Evolutionary conservation across 2,113 vertebrate genomes (phyloP), one percentile per base, ranked within the genome.

Genomic region (Porphyrio hochstetteri): DNA sequence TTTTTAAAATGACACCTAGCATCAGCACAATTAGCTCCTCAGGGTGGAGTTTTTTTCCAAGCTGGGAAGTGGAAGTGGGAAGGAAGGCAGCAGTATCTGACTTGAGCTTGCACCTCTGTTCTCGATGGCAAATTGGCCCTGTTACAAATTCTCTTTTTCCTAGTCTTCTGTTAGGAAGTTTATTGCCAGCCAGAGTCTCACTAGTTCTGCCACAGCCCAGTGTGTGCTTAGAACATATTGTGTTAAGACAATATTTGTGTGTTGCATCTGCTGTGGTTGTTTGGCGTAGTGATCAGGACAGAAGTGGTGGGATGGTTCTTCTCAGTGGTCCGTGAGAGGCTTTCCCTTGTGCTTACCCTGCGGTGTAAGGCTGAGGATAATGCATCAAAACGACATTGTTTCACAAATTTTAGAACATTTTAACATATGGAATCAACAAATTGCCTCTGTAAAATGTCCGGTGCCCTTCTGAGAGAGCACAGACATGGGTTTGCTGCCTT

Each of bases 11-110:
- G 82, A 77, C 86, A 76, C 18, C 2, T 29, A 38, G 52, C 65
- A 61, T 86, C 93, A 85, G 75, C 88, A 91, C 67, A 61, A 59
- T 89, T 91, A 94, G 77, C 91, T 96, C 75, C 77, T 74, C 6
- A 0, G 78, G 76, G 68, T 60, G 61, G 3, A 10, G 2, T 40
- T 70, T 89, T 81, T 78, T 94, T 75, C n/a, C 76, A 82, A 50
- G 68, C 86, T 77, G 74, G 36, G 53, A 70, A 65, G 40, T 81
- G 35, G 67, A 77, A 89, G 56, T 38, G 35, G 72, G 46, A 61
- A 72, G 61, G 63, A 20, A 81, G 55, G 86, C 83, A 74, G 88
- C 79, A 86, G 57, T 35, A 18, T 92, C 55, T 82, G 71, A 61
- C 74, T 86, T 19, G 28, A 89, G 72, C 84, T 85, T 63, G 52